Conservation (phyloP, 2,888 invertebrate genomes). For the Leptinotarsa juncta region DNA sequence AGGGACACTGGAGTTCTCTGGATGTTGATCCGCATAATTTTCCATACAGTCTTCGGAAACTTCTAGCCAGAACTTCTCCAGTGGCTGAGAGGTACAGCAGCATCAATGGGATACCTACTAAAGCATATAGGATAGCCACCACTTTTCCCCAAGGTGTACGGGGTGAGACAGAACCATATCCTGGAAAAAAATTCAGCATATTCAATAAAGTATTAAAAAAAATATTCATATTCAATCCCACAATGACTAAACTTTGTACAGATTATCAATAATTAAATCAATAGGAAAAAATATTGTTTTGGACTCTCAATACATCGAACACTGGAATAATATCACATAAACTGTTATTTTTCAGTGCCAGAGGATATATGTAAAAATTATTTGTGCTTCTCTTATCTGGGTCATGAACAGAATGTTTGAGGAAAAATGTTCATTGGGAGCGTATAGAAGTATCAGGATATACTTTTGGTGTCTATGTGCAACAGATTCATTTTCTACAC, state of each 20-base stretch:
- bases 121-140: conserved; percentile 86
- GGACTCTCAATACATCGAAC: no score
- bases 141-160: conserved; percentile 83
- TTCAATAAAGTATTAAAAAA: neutral
- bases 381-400: no score
- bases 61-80: conserved; percentile 84
- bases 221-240: neutral
- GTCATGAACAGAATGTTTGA: no score
- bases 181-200: conserved; percentile 66
- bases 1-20: conserved; percentile 61
- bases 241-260: neutral
- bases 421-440: no score
- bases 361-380: no score
- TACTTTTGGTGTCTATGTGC: no score
- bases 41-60: conserved; percentile 55
- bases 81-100: conserved; percentile 89
- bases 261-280: neutral
- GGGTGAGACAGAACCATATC: conserved; percentile 87
- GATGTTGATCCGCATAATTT: conserved; percentile 74
- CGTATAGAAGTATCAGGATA: no score
- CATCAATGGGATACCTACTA: conserved; percentile 89
- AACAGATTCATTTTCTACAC: no score
- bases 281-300: no score
- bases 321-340: no score
- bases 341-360: no score